These are phyloP conservation scores for Gorsachius goisagi DNA, from an alignment of 2,113 vertebrate genomes.

Conservation along the genomic window DNA sequence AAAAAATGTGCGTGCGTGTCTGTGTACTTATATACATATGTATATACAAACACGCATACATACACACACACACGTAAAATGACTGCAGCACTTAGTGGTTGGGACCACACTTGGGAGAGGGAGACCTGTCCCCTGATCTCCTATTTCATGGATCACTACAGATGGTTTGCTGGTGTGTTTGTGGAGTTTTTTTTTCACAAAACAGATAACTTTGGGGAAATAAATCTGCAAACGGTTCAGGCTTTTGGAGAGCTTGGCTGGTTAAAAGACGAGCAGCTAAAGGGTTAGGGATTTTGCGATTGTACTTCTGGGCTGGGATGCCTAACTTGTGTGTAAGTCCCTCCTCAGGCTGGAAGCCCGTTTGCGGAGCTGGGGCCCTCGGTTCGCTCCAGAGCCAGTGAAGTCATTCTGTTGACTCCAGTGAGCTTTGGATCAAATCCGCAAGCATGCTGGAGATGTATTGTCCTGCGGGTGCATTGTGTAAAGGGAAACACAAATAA, in stretches of 20 bases:
- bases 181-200: not conserved
- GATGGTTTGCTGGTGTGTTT: not conserved
- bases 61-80: not conserved
- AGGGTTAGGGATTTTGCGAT: constrained; percentile 44
- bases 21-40: not conserved
- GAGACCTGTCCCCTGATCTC: not conserved
- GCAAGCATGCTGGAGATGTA: not conserved
- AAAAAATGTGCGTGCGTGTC: not conserved
- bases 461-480: constrained; percentile 35
- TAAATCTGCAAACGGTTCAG: not conserved
- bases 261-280: not conserved
- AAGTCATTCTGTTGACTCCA: constrained; percentile 55
- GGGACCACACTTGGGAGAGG: not conserved
- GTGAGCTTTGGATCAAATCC: constrained; percentile 39
- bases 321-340: constrained; percentile 49
- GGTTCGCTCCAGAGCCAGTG: not conserved
- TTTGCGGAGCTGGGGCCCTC: constrained; percentile 21
- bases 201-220: not conserved
- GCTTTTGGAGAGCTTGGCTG: not conserved
- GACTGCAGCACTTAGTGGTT: not conserved
- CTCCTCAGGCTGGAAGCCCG: constrained; percentile 42
- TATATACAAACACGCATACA: not conserved
- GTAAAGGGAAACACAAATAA: constrained; percentile 28
- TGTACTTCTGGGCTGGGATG: constrained; percentile 50
- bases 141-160: not conserved